These are phyloP conservation scores for Lasius platythorax DNA, from an alignment of 2,888 invertebrate genomes.

Conservation along the genomic window DNA sequence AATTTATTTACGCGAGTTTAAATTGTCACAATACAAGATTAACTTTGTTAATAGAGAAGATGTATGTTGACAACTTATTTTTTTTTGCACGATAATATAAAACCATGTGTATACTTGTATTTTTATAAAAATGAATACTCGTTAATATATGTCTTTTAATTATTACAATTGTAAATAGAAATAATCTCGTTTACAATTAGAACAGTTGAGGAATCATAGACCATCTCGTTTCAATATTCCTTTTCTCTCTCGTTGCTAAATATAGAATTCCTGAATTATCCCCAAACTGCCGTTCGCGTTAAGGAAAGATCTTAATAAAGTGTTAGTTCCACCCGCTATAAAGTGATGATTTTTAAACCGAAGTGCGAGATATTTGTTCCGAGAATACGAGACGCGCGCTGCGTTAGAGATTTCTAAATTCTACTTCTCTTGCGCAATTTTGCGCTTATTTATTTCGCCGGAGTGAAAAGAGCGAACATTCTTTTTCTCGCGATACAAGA, in stretches of 20 bases:
- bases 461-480: background rate
- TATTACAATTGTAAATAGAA: conserved; percentile 5
- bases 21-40: background rate
- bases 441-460: background rate
- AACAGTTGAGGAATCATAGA: background rate
- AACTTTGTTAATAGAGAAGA: background rate
- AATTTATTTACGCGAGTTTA: conserved; percentile 10
- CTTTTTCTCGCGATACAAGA: background rate
- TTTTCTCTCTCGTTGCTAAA: background rate
- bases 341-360: background rate
- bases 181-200: background rate
- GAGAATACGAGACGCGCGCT: background rate
- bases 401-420: background rate
- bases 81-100: background rate
- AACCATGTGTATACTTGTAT: background rate
- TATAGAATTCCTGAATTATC: background rate
- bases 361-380: background rate
- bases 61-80: background rate
- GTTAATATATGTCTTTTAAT: background rate
- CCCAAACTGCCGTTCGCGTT: background rate
- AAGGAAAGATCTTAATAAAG: background rate
- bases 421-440: background rate
- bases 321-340: background rate
- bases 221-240: background rate
- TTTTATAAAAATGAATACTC: background rate